Evolutionary conservation across 2,113 vertebrate genomes (phyloP).

Genomic region (Ammodramus savannarum): DNA sequence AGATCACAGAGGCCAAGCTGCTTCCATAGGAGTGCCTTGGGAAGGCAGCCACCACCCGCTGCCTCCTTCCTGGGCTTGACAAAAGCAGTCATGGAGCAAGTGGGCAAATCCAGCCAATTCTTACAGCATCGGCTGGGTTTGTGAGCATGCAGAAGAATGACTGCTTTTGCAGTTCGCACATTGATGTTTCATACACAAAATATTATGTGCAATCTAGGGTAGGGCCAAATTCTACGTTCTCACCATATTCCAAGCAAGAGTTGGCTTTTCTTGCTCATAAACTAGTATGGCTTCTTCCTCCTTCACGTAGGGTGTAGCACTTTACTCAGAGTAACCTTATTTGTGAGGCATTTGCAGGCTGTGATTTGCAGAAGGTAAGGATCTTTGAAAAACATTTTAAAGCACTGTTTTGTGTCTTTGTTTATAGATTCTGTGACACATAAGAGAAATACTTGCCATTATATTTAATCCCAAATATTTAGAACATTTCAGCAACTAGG

Average conservation of each 20-base stretch:
- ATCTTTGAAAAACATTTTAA: background rate
- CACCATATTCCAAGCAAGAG: background rate
- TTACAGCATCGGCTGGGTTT: background rate
- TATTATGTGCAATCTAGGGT: accelerated
- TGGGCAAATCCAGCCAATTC: conserved; percentile 25
- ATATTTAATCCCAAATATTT: background rate
- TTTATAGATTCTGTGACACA: background rate
- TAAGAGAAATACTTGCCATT: background rate
- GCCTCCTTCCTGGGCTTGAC: conserved; percentile 36
- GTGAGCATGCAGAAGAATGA: conserved; percentile 2
- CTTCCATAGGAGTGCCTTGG: background rate
- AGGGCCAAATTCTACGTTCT: background rate
- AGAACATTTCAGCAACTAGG: background rate
- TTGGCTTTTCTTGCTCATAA: background rate
- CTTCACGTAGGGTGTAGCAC: background rate
- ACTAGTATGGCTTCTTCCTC: background rate
- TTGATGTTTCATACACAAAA: background rate
- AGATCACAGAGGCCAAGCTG: background rate
- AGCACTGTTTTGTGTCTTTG: background rate
- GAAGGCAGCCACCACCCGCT: background rate
- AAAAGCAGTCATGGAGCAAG: conserved; percentile 1
- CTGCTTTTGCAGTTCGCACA: background rate
- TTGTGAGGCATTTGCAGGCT: background rate
- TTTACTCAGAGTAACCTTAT: background rate
- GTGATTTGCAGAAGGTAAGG: background rate